Evolutionary conservation across 1,140 invertebrate species (phyloP), one percentile per base, ranked within the genome.

Genomic region (Thalassaphorura encarpata): DNA sequence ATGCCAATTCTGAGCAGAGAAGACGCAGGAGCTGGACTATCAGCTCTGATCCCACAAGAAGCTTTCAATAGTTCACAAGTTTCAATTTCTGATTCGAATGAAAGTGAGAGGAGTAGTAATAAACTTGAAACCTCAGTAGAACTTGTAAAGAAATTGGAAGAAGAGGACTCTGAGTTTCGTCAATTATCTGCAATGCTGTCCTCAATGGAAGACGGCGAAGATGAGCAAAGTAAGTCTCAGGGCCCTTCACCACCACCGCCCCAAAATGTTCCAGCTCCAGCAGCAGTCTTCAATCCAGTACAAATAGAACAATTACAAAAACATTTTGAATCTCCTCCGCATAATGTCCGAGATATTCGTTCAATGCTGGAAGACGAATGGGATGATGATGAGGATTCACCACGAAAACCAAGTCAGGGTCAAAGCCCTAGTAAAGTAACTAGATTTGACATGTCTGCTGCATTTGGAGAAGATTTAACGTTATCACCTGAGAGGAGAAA

Each of bases 121-220:
- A 29, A 33, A 51, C 21, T 51, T 36, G 31, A 51, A 33, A 33
- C 48, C 3, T 26, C 29, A 6, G 29, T 19, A 51, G 28, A 51
- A 39, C 21, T 51, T 6, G 48, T 51, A 19, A 21, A 39, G 18
- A 6, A 27, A 18, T 36, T 51, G 21, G 27, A 51, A 18, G 53
- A 64, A 61, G 57, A 62, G 46, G 67, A 71, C 52, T 67, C 70
- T 45, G 62, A 67, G 31, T 61, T 62, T 56, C 48, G 62, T 28
- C 53, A 68, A 45, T 16, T 66, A 18, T 55, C 60, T 27, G 45
- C 61, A 56, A 64, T 63, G 56, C 40, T 61, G n/a, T 56, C 54
- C 19, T 60, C 61, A 13, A 62, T 62, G 58, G 61, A 66, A 46
- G 62, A 66, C 52, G 61, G 24, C 26, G 36, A 46, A 18, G 52